Conservation (phyloP, 2,113 vertebrate genomes). For the Pithys albifrons region DNA sequence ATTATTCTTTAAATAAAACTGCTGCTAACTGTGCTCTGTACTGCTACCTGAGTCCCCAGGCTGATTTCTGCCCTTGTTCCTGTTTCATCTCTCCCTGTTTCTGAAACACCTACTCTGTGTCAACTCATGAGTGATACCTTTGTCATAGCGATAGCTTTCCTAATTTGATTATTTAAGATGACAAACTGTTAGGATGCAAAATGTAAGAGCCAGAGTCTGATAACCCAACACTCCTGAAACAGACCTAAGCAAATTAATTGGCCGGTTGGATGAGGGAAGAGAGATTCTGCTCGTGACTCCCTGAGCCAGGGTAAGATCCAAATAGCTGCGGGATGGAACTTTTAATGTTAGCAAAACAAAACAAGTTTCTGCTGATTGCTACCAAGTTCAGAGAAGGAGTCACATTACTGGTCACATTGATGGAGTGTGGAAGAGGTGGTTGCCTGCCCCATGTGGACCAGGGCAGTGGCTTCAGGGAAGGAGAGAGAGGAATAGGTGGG, state of each 20-base stretch:
- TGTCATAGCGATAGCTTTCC: neutral
- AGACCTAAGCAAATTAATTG: neutral
- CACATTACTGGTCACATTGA: rapidly evolving
- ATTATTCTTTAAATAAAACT: conserved; percentile 18
- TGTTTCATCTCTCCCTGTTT: neutral
- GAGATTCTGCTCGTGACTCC: neutral
- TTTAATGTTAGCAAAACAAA: neutral
- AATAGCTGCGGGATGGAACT: neutral
- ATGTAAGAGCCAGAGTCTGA: neutral
- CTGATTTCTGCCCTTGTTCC: neutral
- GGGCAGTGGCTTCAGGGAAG: neutral
- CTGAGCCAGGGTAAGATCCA: neutral
- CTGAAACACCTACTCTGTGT: neutral
- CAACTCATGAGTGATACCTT: neutral
- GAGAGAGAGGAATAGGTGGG: rapidly evolving
- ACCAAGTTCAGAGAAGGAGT: neutral
- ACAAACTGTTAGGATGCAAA: neutral
- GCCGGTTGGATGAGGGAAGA: neutral
- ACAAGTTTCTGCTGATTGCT: neutral
- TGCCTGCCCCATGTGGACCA: neutral
- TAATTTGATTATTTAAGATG: neutral
- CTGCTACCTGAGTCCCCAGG: neutral
- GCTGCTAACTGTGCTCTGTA: neutral
- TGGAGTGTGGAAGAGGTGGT: neutral
- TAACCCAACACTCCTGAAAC: neutral